Base-by-base conservation (phyloP, 2,113 vertebrate species). In the Tamias sibiricus region DNA sequence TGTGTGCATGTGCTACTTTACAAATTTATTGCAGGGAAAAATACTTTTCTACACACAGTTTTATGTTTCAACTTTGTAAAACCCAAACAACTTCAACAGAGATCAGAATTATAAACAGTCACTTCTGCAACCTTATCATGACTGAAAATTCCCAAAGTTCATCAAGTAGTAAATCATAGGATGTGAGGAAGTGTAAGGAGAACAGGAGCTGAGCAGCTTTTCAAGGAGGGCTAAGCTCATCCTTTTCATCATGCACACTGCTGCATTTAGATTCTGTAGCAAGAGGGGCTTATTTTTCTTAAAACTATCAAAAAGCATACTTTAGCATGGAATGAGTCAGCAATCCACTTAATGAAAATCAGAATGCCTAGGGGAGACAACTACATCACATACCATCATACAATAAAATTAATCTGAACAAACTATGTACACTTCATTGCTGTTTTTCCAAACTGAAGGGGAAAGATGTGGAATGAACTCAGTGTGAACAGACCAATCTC, bases 241-340 rank as follows among this genome's bases (percentile, higher is more conserved):
- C 47, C 40, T 57, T 40, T 83, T 91, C 42, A 64, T n/a, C 83
- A 77, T n/a, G 13, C 74, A 57, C 30, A 86, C 35, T 49, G 72
- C 5, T 26, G 4, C n/a, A 44, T 30, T 69, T 88, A 81, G 52
- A 74, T 59, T 57, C 79, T 54, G 2, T 83, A 68, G 52, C 47
- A 93, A 66, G 28, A 32, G 28, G 40, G 69, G 57, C 68, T 64
- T 86, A 57, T 82, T 6, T 71, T 94, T 92, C 75, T 93, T 85
- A 44, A 91, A 88, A 91, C 35, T 91, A 59, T 68, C 72, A 22
- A 92, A n/a, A 81, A 87, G 14, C 64, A 35, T 44, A 32, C 42
- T 22, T 76, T 74, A 94, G 47, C 37, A 83, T 47, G 42, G 86
- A 97, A 95, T 96, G 68, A 96, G 30, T 69, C 52, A 24, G 92